Evolutionary conservation across 1,140 invertebrate species (phyloP).

Genomic region (Formica exsecta): DNA sequence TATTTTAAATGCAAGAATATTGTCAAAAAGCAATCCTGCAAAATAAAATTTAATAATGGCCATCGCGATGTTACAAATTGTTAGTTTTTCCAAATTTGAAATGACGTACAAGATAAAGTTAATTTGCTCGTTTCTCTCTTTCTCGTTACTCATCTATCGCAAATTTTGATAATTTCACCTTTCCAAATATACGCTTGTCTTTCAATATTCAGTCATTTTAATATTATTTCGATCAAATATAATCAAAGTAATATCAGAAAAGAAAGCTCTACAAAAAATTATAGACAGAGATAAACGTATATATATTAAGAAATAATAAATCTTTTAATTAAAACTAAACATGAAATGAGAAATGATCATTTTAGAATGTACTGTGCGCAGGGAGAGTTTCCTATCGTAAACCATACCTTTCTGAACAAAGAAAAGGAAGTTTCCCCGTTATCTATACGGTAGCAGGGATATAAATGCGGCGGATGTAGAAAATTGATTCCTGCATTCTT

Average conservation of each 20-base stretch:
- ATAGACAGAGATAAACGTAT: background rate
- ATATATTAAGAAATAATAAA: background rate
- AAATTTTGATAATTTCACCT: background rate
- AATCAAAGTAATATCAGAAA: background rate
- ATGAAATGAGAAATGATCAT: background rate
- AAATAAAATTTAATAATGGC: slow-evolving; percentile 32
- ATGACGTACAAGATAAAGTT: background rate
- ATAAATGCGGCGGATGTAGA: slow-evolving; percentile 55
- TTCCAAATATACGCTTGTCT: background rate
- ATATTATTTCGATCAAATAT: background rate
- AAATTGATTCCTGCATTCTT: slow-evolving; percentile 61
- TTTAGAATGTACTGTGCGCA: too few relatives aligned
- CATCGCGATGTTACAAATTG: slow-evolving; percentile 29
- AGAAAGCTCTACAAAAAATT: background rate
- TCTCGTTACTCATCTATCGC: background rate
- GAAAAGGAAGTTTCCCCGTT: background rate
- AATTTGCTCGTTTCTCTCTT: background rate
- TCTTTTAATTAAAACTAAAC: too few relatives aligned
- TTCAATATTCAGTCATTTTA: background rate
- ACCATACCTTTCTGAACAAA: background rate
- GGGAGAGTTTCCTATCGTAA: background rate
- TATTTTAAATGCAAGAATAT: slow-evolving; percentile 33
- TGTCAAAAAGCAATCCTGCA: slow-evolving; percentile 23
- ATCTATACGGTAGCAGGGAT: slow-evolving; percentile 25
- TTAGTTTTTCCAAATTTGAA: slow-evolving; percentile 19